Base-by-base conservation (phyloP, 2,797 vertebrate genomes). In the Galagoides demidoff region DNA sequence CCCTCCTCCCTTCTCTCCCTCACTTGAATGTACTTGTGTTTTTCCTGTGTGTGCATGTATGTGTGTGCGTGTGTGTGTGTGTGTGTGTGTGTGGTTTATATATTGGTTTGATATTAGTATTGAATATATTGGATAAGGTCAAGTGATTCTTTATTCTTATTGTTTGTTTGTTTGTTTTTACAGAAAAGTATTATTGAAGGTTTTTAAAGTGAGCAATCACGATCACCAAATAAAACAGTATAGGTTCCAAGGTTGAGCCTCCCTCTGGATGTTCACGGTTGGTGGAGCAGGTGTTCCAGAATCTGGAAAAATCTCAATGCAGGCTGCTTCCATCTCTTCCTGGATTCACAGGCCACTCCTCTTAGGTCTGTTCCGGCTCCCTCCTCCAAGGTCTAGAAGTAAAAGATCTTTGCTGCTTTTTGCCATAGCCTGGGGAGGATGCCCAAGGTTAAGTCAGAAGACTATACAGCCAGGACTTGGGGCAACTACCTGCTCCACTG, bases 201-300 rank as follows among this genome's bases (percentile, higher is more conserved):
- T 70, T 66, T 95, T 89, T 37, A 82, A 90, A 43, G 37, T 88
- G 74, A 93, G 76, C 93, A 94, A 71, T 95, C 45, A 94, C 66
- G 31, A 88, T 85, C 27, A 77, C 31, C 45, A 73, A 20, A 71
- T 66, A 68, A 61, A 68, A 61, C 61, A 89, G 20, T 84, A 55
- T 59, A 93, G 37, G 23, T 84, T 89, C 77, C 45, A 29, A 85
- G 31, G 19, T 25, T 59, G 57, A 89, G 17, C 34, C 7, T 83
- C 49, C 10, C 12, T 85, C 66, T 92, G 70, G 3, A 31, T 92
- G 14, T 66, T 90, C 79, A 90, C 16, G 43, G 68, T 95, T 90
- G 61, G 19, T 96, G 43, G 10, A 90, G 45, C 16, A 61, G 43
- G 27, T 87, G 11, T 90, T 92, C 74, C 23, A 7, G 17, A 8